A percentile compares a stretch with the other conserved stretches of the same genome.
phyloP scores from a whole-genome alignment of 92 coral and sea anemone species.

The Parazoanthus darwini region DNA sequence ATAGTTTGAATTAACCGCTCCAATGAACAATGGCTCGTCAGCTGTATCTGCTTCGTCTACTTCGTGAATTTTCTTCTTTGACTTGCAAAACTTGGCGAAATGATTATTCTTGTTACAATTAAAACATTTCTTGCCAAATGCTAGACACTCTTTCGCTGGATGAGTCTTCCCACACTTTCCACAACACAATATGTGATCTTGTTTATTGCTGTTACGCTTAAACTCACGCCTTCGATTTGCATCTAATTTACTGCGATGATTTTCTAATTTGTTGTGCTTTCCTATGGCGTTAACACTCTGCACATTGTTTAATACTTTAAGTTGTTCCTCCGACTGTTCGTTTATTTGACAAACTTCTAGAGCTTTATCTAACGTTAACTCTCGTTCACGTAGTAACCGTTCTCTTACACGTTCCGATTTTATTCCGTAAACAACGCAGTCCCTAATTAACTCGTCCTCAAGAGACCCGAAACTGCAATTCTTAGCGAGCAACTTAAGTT shows the following conservation, averaged over 20 bases:
- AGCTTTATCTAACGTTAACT: constrained; percentile 24
- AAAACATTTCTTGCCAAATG: too few species aligned
- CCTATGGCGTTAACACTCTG: too few species aligned
- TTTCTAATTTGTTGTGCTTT: too few species aligned
- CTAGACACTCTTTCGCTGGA: too few species aligned
- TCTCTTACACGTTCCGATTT: constrained; percentile 32
- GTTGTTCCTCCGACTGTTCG: too few species aligned
- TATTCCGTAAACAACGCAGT: constrained; percentile 39
- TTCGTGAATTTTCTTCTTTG: constrained; percentile 5
- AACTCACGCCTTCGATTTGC: too few species aligned
- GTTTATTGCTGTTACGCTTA: too few species aligned
- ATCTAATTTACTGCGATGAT: too few species aligned
- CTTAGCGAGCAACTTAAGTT: constrained; percentile 26
- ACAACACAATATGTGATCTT: too few species aligned
- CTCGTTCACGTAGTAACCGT: constrained; percentile 39
- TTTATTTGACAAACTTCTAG: neutral
- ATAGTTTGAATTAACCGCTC: constrained; percentile 31
- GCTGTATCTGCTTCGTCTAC: neutral
- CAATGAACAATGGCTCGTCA: constrained; percentile 48
- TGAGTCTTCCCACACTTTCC: too few species aligned
- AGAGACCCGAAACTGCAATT: constrained; percentile 43
- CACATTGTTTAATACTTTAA: too few species aligned
- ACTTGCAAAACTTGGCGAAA: constrained; percentile 8
- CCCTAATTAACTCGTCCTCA: constrained; percentile 45
- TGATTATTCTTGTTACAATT: constrained; percentile 8